Evolutionary conservation across 2,888 invertebrate species (phyloP).

Genomic region (Epinotia ramella): DNA sequence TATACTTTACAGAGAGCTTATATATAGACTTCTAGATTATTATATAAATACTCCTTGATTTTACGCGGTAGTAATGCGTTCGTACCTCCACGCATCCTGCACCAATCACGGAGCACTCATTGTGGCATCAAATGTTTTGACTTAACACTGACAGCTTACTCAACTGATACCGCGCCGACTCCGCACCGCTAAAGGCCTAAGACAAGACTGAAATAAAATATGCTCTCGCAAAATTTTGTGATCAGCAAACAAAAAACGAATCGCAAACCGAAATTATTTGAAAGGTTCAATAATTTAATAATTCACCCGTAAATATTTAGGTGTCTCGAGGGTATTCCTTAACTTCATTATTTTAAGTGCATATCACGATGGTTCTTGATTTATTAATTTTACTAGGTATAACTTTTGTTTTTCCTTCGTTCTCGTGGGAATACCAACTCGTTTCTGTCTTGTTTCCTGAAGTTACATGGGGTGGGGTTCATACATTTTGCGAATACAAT

Average conservation of each 20-base stretch:
- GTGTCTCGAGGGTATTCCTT: not conserved
- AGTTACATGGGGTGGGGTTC: not conserved
- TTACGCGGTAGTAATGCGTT: too few relatives aligned
- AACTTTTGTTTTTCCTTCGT: not conserved
- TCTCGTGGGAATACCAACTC: not conserved
- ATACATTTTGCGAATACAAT: not conserved
- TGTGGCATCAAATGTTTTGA: too few relatives aligned
- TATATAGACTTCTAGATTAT: too few relatives aligned
- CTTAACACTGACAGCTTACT: too few relatives aligned
- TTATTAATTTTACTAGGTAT: not conserved
- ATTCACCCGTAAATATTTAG: not conserved
- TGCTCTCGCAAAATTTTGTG: not conserved
- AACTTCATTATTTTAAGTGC: conserved; percentile 15
- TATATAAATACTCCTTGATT: too few relatives aligned
- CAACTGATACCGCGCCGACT: too few relatives aligned
- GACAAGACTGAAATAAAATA: too few relatives aligned
- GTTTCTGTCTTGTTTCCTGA: not conserved
- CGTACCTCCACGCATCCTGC: too few relatives aligned
- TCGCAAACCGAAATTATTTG: not conserved
- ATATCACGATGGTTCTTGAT: conserved; percentile 6
- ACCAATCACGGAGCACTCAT: too few relatives aligned
- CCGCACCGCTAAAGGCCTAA: too few relatives aligned
- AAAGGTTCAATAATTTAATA: not conserved
- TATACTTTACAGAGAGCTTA: too few relatives aligned
- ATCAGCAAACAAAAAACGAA: not conserved